Percentiles rank a stretch among this genome's conserved stretches.
Evolutionary conservation across 1,140 invertebrate species (phyloP).

Genomic region (Drosophila orena): DNA sequence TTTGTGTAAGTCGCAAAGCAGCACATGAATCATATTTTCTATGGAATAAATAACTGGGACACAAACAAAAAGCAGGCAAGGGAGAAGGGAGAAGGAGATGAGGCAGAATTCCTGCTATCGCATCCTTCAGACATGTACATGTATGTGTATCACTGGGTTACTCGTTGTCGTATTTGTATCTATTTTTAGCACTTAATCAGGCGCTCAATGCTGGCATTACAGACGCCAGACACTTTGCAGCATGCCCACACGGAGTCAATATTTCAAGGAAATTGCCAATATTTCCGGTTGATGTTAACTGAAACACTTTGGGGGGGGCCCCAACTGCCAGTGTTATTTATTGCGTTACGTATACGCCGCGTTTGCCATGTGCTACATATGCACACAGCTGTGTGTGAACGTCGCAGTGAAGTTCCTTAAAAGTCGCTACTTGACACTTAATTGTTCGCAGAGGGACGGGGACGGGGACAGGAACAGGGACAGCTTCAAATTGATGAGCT

Average conservation of each 20-base stretch:
- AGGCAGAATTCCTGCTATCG: neutral
- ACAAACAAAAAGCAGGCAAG: neutral
- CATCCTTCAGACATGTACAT: constrained; percentile 40
- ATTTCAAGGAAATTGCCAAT: constrained; percentile 78
- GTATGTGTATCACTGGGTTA: constrained; percentile 39
- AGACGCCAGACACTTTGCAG: constrained; percentile 17
- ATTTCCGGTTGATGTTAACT: constrained; percentile 77
- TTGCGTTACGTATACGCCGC: constrained; percentile 39
- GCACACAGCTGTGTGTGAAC: neutral
- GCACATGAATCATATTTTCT: constrained; percentile 75
- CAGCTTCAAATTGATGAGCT: constrained; percentile 64
- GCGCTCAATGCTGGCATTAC: constrained; percentile 64
- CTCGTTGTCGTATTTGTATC: constrained; percentile 56
- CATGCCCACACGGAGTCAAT: constrained; percentile 46
- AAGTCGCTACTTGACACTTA: constrained; percentile 54
- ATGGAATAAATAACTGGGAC: constrained; percentile 34
- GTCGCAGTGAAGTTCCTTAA: constrained; percentile 21
- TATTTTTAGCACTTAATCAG: constrained; percentile 83
- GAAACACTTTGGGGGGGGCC: constrained; percentile 32
- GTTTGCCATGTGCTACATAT: constrained; percentile 45
- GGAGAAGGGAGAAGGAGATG: neutral
- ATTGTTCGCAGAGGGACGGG: constrained; percentile 41
- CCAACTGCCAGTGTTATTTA: constrained; percentile 58
- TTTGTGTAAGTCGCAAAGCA: constrained; percentile 40
- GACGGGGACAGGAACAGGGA: no score